Evolutionary conservation across 1,140 invertebrate genomes (phyloP).

Genomic region (Glossosoma conforme): DNA sequence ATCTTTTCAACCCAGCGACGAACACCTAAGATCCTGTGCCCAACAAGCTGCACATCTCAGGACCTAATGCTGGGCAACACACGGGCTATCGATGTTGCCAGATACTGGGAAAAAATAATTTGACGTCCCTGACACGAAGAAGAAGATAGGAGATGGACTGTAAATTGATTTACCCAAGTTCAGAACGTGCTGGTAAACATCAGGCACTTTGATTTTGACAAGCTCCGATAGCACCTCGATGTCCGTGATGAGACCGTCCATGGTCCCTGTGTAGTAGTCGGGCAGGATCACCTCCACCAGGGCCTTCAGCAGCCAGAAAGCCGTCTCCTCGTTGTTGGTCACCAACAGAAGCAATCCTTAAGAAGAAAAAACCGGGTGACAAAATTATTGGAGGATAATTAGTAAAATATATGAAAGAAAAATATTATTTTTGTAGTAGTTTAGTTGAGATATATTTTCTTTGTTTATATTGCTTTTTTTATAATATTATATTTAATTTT

Average conservation of each 20-base stretch:
- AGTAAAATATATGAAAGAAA: too few relatives aligned
- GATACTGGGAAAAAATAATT: too few relatives aligned
- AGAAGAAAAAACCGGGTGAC: constrained; percentile 5
- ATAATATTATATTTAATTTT: too few relatives aligned
- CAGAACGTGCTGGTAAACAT: constrained; percentile 73
- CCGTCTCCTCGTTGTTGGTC: constrained; percentile 82
- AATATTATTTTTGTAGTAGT: too few relatives aligned
- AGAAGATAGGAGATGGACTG: background rate
- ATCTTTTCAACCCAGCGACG: too few relatives aligned
- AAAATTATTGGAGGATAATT: constrained; percentile 1
- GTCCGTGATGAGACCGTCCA: constrained; percentile 82
- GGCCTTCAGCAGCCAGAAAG: constrained; percentile 87
- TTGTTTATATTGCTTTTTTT: too few relatives aligned
- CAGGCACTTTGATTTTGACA: constrained; percentile 73
- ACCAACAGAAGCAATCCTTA: constrained; percentile 74
- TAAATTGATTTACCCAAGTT: constrained; percentile 50
- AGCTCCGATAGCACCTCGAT: constrained; percentile 83
- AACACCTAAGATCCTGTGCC: too few relatives aligned
- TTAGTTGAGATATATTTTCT: too few relatives aligned
- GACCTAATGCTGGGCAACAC: too few relatives aligned
- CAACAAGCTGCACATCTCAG: too few relatives aligned
- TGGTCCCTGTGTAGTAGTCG: constrained; percentile 82
- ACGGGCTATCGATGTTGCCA: too few relatives aligned
- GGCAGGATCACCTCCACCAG: constrained; percentile 83
- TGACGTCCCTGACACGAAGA: too few relatives aligned